phyloP scores from a whole-genome alignment of 1,140 invertebrate genomes.

The Drosophila punjabiensis region DNA sequence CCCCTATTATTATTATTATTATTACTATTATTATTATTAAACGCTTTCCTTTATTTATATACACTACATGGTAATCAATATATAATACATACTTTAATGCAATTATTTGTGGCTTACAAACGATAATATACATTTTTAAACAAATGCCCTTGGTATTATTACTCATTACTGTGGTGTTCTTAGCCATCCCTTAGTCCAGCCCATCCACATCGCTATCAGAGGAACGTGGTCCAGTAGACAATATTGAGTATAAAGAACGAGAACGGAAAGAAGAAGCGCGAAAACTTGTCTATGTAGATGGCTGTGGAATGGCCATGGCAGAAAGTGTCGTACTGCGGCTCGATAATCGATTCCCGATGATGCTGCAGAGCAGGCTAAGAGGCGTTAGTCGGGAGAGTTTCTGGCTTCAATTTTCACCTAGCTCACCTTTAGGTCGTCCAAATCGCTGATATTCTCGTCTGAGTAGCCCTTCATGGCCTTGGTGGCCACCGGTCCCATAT shows the following conservation, averaged over 20 bases:
- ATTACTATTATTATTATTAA: constrained; percentile 44
- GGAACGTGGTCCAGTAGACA: constrained; percentile 95
- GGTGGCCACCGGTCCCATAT: constrained; percentile 94
- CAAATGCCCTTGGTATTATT: constrained; percentile 78
- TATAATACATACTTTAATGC: constrained; percentile 68
- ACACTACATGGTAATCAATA: constrained; percentile 69
- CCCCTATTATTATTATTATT: constrained; percentile 43
- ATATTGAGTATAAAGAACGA: constrained; percentile 95
- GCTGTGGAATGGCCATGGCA: constrained; percentile 94
- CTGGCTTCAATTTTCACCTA: neutral
- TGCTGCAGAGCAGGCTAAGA: constrained; percentile 65
- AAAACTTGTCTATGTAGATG: constrained; percentile 94
- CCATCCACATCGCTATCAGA: constrained; percentile 86
- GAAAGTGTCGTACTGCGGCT: constrained; percentile 93
- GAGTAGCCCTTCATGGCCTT: constrained; percentile 96
- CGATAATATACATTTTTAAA: constrained; percentile 84
- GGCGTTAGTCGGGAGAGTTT: constrained; percentile 13
- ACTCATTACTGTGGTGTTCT: constrained; percentile 13
- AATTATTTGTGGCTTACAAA: constrained; percentile 76
- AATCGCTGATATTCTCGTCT: constrained; percentile 92
- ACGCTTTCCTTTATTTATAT: constrained; percentile 79
- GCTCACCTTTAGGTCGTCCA: constrained; percentile 91
- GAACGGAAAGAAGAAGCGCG: constrained; percentile 94
- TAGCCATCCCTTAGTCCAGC: constrained; percentile 5
- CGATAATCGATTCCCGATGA: constrained; percentile 86